phyloP scores from a whole-genome alignment of 2,888 invertebrate genomes.

The Xanthorhoe designata region DNA sequence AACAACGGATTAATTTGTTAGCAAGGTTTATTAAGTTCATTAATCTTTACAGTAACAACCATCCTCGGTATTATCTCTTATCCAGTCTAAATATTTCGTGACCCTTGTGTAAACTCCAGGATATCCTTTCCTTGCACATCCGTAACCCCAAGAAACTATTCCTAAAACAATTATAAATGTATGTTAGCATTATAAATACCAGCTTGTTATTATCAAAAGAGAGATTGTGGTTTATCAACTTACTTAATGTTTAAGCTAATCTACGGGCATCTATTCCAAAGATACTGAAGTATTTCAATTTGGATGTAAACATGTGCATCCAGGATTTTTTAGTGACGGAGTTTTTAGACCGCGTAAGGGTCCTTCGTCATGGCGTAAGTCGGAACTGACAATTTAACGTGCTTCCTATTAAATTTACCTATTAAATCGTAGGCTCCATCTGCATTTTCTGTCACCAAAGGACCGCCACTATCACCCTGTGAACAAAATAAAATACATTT shows the following conservation, averaged over 20 bases:
- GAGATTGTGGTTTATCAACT: background rate
- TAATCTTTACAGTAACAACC: slow-evolving; percentile 91
- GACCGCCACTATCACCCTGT: slow-evolving; percentile 92
- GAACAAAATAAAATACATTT: slow-evolving; percentile 41
- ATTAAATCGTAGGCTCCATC: slow-evolving; percentile 91
- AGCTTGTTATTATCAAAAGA: background rate
- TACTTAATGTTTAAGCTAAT: no score
- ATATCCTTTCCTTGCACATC: slow-evolving; percentile 93
- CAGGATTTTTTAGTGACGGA: no score
- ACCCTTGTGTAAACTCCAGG: slow-evolving; percentile 94
- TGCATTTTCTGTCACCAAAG: slow-evolving; percentile 88
- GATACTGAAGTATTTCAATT: no score
- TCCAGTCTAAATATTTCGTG: slow-evolving; percentile 93
- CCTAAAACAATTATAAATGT: slow-evolving; percentile 80
- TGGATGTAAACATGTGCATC: no score
- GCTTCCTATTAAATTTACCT: slow-evolving; percentile 77
- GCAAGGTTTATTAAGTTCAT: slow-evolving; percentile 16
- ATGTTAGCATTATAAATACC: background rate
- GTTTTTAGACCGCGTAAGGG: no score
- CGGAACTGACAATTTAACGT: no score
- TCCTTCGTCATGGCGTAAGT: no score
- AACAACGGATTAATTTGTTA: background rate
- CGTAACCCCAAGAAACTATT: slow-evolving; percentile 95
- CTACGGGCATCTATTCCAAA: no score
- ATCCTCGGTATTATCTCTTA: slow-evolving; percentile 90